A percentile compares a stretch with the other conserved stretches of the same genome.
These are phyloP conservation scores for Pangasianodon hypophthalmus DNA, from an alignment of 2,113 vertebrate genomes.

Conservation along the genomic window DNA sequence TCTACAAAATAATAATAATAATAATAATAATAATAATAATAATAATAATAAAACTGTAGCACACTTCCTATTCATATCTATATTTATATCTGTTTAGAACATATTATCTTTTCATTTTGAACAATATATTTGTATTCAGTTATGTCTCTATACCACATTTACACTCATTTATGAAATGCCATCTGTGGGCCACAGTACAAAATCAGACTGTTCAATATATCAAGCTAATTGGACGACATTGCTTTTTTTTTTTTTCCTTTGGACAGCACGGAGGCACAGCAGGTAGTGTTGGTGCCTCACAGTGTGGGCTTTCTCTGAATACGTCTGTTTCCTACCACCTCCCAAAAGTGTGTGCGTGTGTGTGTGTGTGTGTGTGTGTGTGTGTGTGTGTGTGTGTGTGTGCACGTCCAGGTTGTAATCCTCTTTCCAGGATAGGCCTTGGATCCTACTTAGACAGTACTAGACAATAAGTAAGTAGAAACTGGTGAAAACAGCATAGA, in stretches of 20 bases:
- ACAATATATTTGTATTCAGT: background rate
- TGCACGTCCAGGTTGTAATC: background rate
- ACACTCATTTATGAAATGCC: background rate
- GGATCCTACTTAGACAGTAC: background rate
- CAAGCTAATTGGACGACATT: background rate
- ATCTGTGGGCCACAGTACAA: background rate
- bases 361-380: background rate
- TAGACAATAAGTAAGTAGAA: background rate
- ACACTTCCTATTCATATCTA: background rate
- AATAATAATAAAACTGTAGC: background rate
- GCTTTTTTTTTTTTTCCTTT: background rate
- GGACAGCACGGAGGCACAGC: background rate
- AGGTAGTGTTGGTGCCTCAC: background rate
- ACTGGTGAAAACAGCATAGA: background rate
- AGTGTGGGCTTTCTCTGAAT: background rate
- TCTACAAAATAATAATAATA: background rate
- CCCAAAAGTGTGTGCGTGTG: background rate
- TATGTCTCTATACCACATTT: background rate
- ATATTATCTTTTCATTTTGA: background rate
- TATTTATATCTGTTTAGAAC: background rate
- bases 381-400: background rate
- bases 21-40: background rate
- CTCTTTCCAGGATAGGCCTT: background rate
- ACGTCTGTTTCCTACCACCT: background rate
- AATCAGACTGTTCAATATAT: slow-evolving; percentile 1